A percentile compares a stretch with the other conserved stretches of the same genome.
phyloP scores from a whole-genome alignment of 2,888 invertebrate species.

The Xestoiulus laeticollis region DNA sequence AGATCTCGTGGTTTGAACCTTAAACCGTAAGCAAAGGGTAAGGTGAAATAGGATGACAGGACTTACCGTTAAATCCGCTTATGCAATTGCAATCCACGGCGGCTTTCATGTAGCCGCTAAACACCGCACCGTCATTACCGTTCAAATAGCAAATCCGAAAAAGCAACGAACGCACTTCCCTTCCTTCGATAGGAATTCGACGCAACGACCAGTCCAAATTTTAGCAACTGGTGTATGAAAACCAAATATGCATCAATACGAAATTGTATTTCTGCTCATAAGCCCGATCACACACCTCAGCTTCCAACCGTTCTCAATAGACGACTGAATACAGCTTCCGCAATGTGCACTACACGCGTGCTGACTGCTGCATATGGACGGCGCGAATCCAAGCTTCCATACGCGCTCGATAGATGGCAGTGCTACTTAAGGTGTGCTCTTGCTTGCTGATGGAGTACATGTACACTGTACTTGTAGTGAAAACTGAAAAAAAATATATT shows the following conservation, averaged over 20 bases:
- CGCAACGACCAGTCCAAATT: background rate
- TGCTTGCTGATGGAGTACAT: too few relatives aligned
- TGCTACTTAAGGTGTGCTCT: background rate
- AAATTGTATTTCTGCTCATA: background rate
- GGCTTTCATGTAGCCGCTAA: background rate
- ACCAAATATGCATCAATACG: background rate
- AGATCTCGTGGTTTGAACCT: background rate
- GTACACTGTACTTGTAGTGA: too few relatives aligned
- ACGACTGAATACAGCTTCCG: background rate
- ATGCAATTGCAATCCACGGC: background rate
- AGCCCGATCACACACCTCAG: background rate
- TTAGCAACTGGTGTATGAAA: constrained; percentile 35
- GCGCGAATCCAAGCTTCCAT: background rate
- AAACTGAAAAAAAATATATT: too few relatives aligned
- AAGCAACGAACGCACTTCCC: background rate
- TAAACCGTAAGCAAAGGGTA: background rate
- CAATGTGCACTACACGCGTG: background rate
- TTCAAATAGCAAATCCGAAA: background rate
- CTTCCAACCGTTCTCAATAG: background rate
- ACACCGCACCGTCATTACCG: constrained; percentile 8
- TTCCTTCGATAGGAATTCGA: background rate
- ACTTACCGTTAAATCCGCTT: constrained; percentile 18
- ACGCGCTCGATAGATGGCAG: background rate
- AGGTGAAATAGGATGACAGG: background rate
- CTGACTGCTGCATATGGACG: background rate